Evolutionary conservation across 2,797 vertebrate species (phyloP), one percentile per base, ranked within the genome.

Genomic region (Delichon dasypus): DNA sequence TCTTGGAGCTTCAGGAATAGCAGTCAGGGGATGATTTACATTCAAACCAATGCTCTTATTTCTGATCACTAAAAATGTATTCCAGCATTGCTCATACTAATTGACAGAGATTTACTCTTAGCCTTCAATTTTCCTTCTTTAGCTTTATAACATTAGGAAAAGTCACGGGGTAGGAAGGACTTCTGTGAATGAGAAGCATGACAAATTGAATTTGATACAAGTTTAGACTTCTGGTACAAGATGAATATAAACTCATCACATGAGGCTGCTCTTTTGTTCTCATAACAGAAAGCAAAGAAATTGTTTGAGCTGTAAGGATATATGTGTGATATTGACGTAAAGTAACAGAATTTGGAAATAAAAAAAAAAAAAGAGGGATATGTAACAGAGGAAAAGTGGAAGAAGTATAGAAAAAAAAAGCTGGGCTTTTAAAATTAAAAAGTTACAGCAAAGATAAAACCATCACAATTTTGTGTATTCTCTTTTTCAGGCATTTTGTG

Each of bases 141-240:
- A 58, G 61, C 84, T 90, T 89, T 77, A 38, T 38, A 75, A 34
- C 0, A 1, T 67, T 75, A 5, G 53, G 58, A 72, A 57, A 92
- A 93, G 44, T 88, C 73, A 81, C 23, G n/a, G 55, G 34, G 7
- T 80, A 90, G 85, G 66, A 62, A 83, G 55, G 21, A 73, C 2
- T 42, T 34, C n/a, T 25, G 36, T 9, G 4, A 85, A 70, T 60
- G 23, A 66, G 47, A 85, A 88, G 66, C 82, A 64, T 82, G 84
- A 71, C 71, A 68, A 82, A 90, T 64, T 58, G 23, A 79, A 74
- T 89, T 94, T 88, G 68, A 44, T 83, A 38, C 87, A 88, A 66
- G 29, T 91, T 88, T 61, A 51, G 70, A 25, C 32, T 2, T 3
- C 68, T 45, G 55, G 54, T 90, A 29, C n/a, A 53, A 44, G 66